These are phyloP conservation scores for Pseudachorutes palmiensis DNA, from an alignment of 1,140 invertebrate species.

Conservation along the genomic window DNA sequence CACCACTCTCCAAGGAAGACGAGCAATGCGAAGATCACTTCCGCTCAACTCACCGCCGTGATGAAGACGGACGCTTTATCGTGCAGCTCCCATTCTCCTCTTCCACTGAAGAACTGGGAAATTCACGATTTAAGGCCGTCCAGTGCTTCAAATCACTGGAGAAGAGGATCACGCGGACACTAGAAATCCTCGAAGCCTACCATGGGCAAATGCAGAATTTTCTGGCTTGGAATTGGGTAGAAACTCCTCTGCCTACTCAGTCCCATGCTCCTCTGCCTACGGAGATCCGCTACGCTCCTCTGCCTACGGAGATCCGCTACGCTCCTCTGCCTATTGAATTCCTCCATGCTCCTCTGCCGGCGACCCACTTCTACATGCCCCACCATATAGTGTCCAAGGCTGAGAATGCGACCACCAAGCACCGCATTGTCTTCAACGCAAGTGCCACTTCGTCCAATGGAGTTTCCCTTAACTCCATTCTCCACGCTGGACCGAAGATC, in stretches of 20 bases:
- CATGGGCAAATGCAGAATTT: conserved; percentile 42
- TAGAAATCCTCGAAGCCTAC: conserved; percentile 17
- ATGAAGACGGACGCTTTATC: background rate
- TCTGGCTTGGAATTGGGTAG: conserved; percentile 41
- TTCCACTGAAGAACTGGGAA: background rate
- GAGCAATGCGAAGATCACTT: conserved; percentile 4
- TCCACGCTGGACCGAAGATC: conserved; percentile 39
- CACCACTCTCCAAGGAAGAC: background rate
- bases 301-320: background rate
- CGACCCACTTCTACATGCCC: conserved; percentile 39
- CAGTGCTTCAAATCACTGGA: background rate
- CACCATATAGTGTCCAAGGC: conserved; percentile 40
- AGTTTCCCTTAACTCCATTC: conserved; percentile 42
- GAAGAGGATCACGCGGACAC: background rate
- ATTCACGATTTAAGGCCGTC: background rate
- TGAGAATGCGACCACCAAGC: conserved; percentile 38
- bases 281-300: background rate
- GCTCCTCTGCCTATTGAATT: background rate
- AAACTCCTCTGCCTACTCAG: too few relatives aligned
- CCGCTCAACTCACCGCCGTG: background rate
- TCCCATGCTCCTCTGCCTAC: background rate
- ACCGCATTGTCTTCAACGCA: conserved; percentile 43
- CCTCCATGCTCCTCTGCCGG: background rate
- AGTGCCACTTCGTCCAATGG: conserved; percentile 39
- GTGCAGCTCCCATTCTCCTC: background rate